Percentiles rank a stretch among this genome's conserved stretches.
phyloP scores from a whole-genome alignment of 2,113 vertebrate genomes.

The Catharus bicknelli region DNA sequence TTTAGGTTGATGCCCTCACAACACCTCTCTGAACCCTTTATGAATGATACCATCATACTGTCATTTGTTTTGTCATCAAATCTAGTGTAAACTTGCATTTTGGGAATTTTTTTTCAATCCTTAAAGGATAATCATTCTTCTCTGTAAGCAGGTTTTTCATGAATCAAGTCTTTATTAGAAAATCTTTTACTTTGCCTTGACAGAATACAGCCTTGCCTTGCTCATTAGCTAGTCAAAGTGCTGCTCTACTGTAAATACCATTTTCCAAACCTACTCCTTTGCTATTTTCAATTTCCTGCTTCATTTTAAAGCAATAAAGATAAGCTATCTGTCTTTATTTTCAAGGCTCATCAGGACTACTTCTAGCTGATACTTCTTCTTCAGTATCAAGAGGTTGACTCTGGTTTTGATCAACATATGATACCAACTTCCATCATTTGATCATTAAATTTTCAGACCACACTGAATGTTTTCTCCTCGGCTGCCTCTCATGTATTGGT shows the following conservation, averaged over 20 bases:
- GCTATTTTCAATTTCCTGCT: not conserved
- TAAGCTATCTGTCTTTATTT: conserved; percentile 46
- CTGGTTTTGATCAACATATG: conserved; percentile 17
- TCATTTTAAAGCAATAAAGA: conserved; percentile 22
- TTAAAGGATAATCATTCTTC: not conserved
- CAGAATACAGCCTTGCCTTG: not conserved
- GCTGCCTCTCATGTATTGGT: not conserved
- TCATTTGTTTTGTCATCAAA: not conserved
- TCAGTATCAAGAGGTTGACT: conserved; percentile 19
- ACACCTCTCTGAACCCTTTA: not conserved
- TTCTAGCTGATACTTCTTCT: conserved; percentile 25
- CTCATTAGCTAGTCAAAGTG: not conserved
- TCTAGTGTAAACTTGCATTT: not conserved
- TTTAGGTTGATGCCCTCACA: not conserved
- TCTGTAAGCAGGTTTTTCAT: not conserved
- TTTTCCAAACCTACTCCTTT: conserved; percentile 9
- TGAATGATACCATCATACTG: not conserved
- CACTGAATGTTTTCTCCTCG: not conserved
- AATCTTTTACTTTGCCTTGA: not conserved
- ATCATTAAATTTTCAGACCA: not conserved
- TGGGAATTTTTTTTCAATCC: not conserved
- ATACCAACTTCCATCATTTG: not conserved
- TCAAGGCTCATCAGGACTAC: conserved; percentile 23
- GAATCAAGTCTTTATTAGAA: not conserved
- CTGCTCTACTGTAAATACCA: not conserved